A percentile compares a stretch with the other conserved stretches of the same genome.
These are phyloP conservation scores for Neofelis nebulosa DNA, from an alignment of 2,113 vertebrate species.

Conservation along the genomic window DNA sequence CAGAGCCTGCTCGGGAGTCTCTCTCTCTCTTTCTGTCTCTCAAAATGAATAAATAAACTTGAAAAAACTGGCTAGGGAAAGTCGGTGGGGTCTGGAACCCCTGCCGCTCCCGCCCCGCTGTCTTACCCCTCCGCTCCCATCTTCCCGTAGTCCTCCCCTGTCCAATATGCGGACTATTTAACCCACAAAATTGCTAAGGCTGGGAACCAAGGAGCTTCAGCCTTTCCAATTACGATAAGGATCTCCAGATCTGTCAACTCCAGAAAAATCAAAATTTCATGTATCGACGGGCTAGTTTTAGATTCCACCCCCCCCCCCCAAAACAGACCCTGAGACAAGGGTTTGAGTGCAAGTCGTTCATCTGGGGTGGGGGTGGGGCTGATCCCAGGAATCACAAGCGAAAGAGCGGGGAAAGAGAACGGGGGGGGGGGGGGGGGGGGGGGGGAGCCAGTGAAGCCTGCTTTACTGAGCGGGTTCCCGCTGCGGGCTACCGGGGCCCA, in stretches of 20 bases:
- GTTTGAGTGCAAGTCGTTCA: background rate
- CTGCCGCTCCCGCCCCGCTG: background rate
- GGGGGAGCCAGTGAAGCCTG: background rate
- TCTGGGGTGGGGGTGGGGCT: background rate
- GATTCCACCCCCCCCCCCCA: background rate
- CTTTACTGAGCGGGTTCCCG: background rate
- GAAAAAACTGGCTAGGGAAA: background rate
- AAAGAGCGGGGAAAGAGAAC: background rate
- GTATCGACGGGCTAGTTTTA: background rate
- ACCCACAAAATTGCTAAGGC: background rate
- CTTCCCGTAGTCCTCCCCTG: background rate
- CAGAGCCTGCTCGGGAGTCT: no score
- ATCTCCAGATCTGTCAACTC: background rate
- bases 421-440: background rate
- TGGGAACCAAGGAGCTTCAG: background rate
- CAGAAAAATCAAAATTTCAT: conserved; percentile 19
- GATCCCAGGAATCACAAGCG: background rate
- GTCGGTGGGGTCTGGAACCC: background rate
- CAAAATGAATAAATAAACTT: no score
- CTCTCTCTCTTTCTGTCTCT: no score
- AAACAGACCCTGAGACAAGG: background rate
- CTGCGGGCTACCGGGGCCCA: background rate
- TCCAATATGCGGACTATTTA: background rate
- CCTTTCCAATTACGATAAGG: background rate
- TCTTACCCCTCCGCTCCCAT: background rate